Conservation (phyloP, 2,888 invertebrate genomes). For the Gryllus longicercus region DNA sequence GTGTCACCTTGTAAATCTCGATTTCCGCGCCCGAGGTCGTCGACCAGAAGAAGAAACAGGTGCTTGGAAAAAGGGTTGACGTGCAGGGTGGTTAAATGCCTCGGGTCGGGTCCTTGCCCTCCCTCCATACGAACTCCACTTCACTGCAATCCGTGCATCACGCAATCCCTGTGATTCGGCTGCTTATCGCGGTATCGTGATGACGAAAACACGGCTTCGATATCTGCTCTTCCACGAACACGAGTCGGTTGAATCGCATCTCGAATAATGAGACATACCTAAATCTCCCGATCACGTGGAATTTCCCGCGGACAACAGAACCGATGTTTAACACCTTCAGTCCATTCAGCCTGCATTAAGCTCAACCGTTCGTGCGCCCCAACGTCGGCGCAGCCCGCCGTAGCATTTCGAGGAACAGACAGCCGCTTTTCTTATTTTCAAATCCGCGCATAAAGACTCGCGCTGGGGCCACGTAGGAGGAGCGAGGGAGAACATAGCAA, state of each 20-base stretch:
- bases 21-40: not conserved
- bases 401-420: not conserved
- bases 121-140: not conserved
- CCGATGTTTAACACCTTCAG: not conserved
- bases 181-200: not conserved
- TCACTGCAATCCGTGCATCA: not conserved
- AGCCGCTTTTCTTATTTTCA: not conserved
- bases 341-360: not conserved
- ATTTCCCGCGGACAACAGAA: not conserved
- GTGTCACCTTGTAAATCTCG: slow-evolving; percentile 1
- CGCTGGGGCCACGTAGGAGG: not conserved
- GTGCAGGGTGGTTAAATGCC: no score
- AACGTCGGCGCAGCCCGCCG: not conserved
- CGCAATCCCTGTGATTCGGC: not conserved
- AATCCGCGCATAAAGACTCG: not conserved
- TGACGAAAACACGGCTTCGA: not conserved
- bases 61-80: not conserved
- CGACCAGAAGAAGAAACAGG: not conserved
- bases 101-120: not conserved
- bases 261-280: not conserved
- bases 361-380: not conserved
- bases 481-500: not conserved
- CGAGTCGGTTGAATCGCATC: not conserved
- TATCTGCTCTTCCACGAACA: not conserved
- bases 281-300: not conserved